These are phyloP conservation scores for Scaptodrosophila latifasciaeformis DNA, from an alignment of 2,888 invertebrate species.

Conservation along the genomic window DNA sequence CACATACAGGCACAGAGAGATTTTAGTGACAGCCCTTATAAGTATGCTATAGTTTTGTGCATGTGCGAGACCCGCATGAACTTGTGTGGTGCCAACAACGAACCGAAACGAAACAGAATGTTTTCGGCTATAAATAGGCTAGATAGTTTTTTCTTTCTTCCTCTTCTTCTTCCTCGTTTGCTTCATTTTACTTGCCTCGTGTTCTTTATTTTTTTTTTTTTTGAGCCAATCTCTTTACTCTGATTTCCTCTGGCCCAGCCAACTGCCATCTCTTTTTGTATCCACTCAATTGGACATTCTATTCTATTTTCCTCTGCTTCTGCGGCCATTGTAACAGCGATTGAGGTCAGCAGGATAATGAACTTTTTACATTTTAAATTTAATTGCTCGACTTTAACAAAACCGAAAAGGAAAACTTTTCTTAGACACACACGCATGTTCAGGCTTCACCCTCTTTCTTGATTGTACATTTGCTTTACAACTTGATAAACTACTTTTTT, in stretches of 20 bases:
- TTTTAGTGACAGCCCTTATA: conserved; percentile 29
- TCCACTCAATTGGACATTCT: too few relatives aligned
- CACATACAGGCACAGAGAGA: too few relatives aligned
- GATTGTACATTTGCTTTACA: too few relatives aligned
- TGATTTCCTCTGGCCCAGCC: too few relatives aligned
- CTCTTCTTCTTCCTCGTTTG: conserved; percentile 35
- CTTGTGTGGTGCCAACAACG: conserved; percentile 19
- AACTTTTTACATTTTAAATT: conserved; percentile 47
- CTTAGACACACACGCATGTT: neutral
- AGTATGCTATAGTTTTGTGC: conserved; percentile 44
- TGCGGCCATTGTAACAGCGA: too few relatives aligned
- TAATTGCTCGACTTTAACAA: conserved; percentile 48
- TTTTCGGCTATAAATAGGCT: conserved; percentile 54
- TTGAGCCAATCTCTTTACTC: conserved; percentile 18
- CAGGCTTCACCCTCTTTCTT: too few relatives aligned
- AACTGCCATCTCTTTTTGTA: too few relatives aligned
- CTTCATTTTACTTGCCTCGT: conserved; percentile 15
- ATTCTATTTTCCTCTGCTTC: too few relatives aligned
- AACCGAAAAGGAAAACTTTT: too few relatives aligned
- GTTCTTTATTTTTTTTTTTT: conserved; percentile 17
- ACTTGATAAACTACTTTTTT: conserved; percentile 9
- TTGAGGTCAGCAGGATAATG: conserved; percentile 63
- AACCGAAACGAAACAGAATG: conserved; percentile 3
- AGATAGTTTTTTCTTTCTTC: conserved; percentile 48
- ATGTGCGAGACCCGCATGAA: conserved; percentile 24